Evolutionary conservation across 1,140 invertebrate genomes (phyloP).

Genomic region (Penaeus chinensis): DNA sequence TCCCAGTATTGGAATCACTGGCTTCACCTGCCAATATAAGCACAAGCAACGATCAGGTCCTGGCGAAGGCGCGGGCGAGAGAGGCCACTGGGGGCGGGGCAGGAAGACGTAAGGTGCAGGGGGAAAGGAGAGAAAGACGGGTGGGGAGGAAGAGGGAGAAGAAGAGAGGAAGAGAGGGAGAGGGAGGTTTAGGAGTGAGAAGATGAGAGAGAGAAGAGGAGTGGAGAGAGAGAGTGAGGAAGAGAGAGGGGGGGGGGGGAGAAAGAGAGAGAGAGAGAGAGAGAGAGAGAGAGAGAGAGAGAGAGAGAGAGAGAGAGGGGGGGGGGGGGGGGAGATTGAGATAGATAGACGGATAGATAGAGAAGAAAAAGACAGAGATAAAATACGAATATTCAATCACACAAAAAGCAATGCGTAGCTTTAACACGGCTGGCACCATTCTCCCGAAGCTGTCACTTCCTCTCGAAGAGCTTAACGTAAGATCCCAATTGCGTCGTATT

Average conservation of each 20-base stretch:
- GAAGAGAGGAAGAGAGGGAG: background rate
- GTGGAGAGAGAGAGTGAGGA: background rate
- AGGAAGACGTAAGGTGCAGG: background rate
- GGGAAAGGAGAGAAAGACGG: background rate
- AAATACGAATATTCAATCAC: no score
- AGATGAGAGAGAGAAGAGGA: background rate
- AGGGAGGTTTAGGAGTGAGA: background rate
- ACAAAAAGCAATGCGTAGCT: no score
- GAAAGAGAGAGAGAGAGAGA: background rate
- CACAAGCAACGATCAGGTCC: background rate
- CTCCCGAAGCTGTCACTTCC: no score
- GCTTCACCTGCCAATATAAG: no score
- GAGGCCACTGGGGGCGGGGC: background rate
- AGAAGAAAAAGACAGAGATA: no score
- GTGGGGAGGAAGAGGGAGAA: background rate
- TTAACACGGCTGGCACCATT: no score
- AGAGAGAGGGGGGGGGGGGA: background rate
- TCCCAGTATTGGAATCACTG: no score
- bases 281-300: background rate
- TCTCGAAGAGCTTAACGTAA: no score
- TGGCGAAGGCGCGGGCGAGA: background rate
- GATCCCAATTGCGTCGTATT: no score
- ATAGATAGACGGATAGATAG: no score
- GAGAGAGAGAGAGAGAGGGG: background rate
- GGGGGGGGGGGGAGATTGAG: background rate